These are phyloP conservation scores for Cephus nigrinus DNA, from an alignment of 2,888 invertebrate species.

Conservation along the genomic window DNA sequence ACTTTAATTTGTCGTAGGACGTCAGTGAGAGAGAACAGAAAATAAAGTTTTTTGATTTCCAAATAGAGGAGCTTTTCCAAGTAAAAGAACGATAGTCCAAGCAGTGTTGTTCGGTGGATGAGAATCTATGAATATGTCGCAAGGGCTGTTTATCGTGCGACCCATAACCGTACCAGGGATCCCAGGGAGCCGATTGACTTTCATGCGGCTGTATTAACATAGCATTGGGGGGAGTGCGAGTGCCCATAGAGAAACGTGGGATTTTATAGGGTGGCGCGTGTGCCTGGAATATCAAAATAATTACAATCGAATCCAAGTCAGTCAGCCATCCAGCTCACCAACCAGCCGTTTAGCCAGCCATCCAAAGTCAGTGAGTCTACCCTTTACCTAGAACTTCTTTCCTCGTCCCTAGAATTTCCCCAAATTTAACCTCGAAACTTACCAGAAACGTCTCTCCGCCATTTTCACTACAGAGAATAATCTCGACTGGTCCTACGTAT, in stretches of 20 bases:
- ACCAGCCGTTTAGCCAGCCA: no score
- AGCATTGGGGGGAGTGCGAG: background rate
- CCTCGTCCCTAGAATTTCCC: background rate
- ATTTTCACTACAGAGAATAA: background rate
- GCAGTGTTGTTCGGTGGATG: background rate
- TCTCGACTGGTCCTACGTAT: background rate
- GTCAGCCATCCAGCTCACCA: background rate
- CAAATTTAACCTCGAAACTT: background rate
- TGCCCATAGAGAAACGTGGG: background rate
- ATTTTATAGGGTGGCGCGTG: constrained; percentile 4
- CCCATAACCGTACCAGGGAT: constrained; percentile 1
- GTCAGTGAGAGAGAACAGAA: background rate
- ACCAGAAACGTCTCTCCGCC: background rate
- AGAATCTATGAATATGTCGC: constrained; percentile 5
- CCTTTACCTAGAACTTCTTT: background rate
- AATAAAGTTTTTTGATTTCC: background rate
- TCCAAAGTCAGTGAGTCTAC: background rate
- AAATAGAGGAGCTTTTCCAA: background rate
- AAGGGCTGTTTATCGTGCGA: background rate
- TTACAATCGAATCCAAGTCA: background rate
- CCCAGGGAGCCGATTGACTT: background rate
- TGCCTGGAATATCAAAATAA: constrained; percentile 3
- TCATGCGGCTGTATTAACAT: background rate
- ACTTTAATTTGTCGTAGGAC: background rate
- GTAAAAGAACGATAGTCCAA: background rate